phyloP scores from a whole-genome alignment of 37 sponge, comb jelly and placozoan genomes.

The Mnemiopsis leidyi region DNA sequence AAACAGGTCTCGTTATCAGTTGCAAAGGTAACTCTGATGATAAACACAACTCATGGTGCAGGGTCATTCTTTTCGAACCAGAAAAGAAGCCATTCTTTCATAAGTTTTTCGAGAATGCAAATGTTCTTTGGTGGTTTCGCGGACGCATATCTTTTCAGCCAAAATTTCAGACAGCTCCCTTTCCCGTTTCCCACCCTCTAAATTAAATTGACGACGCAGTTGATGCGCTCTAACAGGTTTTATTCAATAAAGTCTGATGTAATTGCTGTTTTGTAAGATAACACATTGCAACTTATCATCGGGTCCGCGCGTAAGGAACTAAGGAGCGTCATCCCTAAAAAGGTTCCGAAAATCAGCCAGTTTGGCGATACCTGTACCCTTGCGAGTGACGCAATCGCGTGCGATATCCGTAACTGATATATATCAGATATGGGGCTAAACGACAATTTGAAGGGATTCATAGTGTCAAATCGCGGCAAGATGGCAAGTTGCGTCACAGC shows the following conservation, averaged over 20 bases:
- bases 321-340: neutral
- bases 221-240: neutral
- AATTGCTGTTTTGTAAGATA: neutral
- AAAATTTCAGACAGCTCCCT: neutral
- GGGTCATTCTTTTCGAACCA: neutral
- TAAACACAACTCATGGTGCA: neutral
- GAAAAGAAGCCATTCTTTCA: neutral
- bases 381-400: neutral
- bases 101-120: neutral
- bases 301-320: neutral
- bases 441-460: neutral
- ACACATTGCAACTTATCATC: neutral
- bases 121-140: neutral
- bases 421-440: neutral
- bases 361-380: neutral
- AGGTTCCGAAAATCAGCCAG: neutral
- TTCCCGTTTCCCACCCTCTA: neutral
- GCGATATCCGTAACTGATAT: neutral
- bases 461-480: neutral
- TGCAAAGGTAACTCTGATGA: neutral
- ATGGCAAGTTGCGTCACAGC: neutral
- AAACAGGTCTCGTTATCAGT: conserved; percentile 6
- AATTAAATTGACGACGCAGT: neutral
- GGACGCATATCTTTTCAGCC: neutral
- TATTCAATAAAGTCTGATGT: neutral